Percentiles rank a stretch among this genome's conserved stretches.
phyloP scores from a whole-genome alignment of 53 echinoderm and acorn worm genomes.

The Astropecten irregularis region DNA sequence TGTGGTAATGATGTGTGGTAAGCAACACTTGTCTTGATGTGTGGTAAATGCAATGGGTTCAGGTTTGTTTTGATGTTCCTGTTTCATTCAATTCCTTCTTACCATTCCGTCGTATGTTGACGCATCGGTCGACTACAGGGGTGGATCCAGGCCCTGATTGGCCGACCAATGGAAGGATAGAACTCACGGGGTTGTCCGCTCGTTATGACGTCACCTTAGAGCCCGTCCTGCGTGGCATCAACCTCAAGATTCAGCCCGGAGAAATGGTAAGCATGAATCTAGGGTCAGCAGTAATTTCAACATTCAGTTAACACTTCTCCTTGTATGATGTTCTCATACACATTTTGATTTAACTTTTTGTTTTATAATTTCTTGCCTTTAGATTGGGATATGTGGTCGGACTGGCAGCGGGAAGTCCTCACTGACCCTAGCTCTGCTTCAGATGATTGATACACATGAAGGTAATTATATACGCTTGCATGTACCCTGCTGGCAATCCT shows the following conservation, averaged over 20 bases:
- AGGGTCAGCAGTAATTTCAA: no score
- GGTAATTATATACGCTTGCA: constrained; percentile 7
- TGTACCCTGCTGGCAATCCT: background rate
- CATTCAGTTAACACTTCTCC: no score
- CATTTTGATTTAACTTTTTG: no score
- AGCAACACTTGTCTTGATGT: no score
- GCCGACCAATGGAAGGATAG: constrained; percentile 60
- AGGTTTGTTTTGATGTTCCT: no score
- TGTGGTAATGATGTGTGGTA: no score
- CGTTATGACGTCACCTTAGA: constrained; percentile 56
- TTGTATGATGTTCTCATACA: no score
- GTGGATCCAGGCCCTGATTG: constrained; percentile 42
- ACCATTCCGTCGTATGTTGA: no score
- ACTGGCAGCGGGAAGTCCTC: constrained; percentile 73
- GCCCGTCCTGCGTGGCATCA: constrained; percentile 56
- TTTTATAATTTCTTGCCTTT: no score
- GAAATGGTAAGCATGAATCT: constrained; percentile 69
- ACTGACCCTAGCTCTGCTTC: constrained; percentile 50
- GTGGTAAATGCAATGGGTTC: no score
- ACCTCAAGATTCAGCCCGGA: constrained; percentile 40
- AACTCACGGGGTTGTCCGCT: constrained; percentile 47
- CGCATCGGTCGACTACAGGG: background rate
- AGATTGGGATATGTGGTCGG: constrained; percentile 71
- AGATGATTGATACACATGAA: constrained; percentile 50
- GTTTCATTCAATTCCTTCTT: no score